Evolutionary conservation across 2,113 vertebrate species (phyloP).

Genomic region (Alligator mississippiensis): DNA sequence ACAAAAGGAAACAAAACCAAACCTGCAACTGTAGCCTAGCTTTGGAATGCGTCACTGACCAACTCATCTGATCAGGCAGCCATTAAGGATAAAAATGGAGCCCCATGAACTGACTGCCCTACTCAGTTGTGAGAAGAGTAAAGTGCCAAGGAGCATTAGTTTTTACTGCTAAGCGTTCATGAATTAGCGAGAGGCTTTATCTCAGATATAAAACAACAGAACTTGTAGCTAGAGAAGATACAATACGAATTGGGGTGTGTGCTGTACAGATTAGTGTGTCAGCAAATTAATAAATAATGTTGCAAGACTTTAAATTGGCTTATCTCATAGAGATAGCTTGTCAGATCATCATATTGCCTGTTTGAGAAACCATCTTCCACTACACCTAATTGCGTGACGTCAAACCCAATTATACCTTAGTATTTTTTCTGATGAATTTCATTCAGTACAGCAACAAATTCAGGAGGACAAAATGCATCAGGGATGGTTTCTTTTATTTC

Average conservation of each 20-base stretch:
- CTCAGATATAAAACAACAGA: constrained; percentile 43
- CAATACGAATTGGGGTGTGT: constrained; percentile 25
- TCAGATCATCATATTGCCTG: constrained; percentile 53
- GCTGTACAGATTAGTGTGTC: constrained; percentile 43
- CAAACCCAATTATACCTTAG: constrained; percentile 33
- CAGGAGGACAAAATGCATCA: not conserved
- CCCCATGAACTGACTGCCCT: not conserved
- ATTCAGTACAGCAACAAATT: constrained; percentile 38
- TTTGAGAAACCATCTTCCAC: constrained; percentile 62
- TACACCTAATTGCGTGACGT: constrained; percentile 37
- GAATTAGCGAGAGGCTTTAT: constrained; percentile 62
- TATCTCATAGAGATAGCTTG: constrained; percentile 60
- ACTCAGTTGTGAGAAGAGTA: not conserved
- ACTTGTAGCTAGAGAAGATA: constrained; percentile 1
- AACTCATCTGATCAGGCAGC: not conserved
- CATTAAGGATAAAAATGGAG: not conserved
- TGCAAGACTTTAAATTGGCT: constrained; percentile 64
- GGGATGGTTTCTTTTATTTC: not conserved
- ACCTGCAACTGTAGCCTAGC: not conserved
- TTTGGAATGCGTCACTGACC: not conserved
- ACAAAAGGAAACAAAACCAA: not conserved
- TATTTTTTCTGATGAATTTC: constrained; percentile 40
- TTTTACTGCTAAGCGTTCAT: constrained; percentile 14
- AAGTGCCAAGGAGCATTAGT: not conserved
- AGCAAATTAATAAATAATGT: constrained; percentile 67